Evolutionary conservation across 2,113 vertebrate species (phyloP), one percentile per base, ranked within the genome.

Genomic region (Lophotis ruficrista): DNA sequence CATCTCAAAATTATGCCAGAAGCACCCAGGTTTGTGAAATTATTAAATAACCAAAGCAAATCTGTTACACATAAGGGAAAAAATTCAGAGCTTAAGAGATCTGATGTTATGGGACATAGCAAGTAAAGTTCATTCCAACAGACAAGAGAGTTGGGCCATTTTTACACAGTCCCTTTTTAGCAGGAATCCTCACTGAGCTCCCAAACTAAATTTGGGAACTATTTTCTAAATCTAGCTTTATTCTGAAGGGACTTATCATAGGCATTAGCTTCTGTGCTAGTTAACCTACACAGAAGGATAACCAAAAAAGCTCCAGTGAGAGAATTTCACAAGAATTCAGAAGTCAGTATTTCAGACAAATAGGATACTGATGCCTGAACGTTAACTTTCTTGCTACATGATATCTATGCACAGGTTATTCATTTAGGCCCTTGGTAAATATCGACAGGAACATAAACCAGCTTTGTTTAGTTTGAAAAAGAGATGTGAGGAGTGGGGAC

Each of bases 1-100:
- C 83, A 73, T 83, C 62, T 88, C 47, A 41, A 60, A 66, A 71
- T 80, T 53, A 86, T 27, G 50, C 62, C 77, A 92, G 20, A 60
- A 88, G 50, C 58, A 11, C 45, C 41, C 4, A 12, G 43, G 72
- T 35, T 88, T 88, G 38, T 57, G 82, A 90, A 95, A 72, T 83
- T 23, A 93, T 91, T 75, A 53, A 83, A 78, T 45, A 83, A 35
- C n/a, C 51, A 37, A 62, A 88, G 84, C 70, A 82, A 93, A 83
- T 38, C 38, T 57, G 30, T 41, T 45, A 51, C 20, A 81, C 9
- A 17, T 38, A 69, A 21, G 12, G 28, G 2, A 1, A 12, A 37
- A 68, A 62, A 30, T 31, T 5, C 18, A 25, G 54, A 37, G 18
- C 35, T 90, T 73, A 48, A 87, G 56, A 79, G 35, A 47, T 69